Percentiles rank a stretch among this genome's conserved stretches.
phyloP scores from a whole-genome alignment of 2,113 vertebrate species.

The Crotophaga sulcirostris region DNA sequence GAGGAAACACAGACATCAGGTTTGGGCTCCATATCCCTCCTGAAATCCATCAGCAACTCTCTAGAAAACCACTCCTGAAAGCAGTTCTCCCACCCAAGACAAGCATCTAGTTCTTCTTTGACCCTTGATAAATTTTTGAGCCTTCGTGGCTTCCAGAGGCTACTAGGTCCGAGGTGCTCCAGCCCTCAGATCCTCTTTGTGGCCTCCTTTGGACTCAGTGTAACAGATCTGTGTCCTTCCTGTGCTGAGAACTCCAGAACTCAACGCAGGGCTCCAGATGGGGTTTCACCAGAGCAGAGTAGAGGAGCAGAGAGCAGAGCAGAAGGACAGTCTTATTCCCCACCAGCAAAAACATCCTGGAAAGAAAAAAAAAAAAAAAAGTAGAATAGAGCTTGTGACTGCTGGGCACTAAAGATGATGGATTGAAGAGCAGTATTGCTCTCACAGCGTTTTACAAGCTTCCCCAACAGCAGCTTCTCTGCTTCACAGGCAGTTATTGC shows the following conservation, averaged over 20 bases:
- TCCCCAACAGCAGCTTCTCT: background rate
- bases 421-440: background rate
- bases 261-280: too few relatives aligned
- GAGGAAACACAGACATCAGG: background rate
- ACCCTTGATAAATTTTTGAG: background rate
- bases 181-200: too few relatives aligned
- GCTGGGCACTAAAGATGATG: background rate
- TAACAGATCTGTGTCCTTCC: too few relatives aligned
- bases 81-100: background rate
- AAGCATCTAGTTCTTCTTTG: background rate
- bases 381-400: background rate
- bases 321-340: background rate
- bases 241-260: too few relatives aligned
- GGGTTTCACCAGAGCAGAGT: too few relatives aligned
- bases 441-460: background rate
- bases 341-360: background rate
- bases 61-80: background rate
- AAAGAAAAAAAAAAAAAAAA: background rate
- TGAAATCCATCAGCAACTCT: background rate
- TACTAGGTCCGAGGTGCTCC: background rate
- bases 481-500: background rate
- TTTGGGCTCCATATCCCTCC: background rate
- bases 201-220: too few relatives aligned
- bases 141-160: background rate
- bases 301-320: too few relatives aligned